Conservation (phyloP, 2,888 invertebrate species). For the Steinernema scapterisci region DNA sequence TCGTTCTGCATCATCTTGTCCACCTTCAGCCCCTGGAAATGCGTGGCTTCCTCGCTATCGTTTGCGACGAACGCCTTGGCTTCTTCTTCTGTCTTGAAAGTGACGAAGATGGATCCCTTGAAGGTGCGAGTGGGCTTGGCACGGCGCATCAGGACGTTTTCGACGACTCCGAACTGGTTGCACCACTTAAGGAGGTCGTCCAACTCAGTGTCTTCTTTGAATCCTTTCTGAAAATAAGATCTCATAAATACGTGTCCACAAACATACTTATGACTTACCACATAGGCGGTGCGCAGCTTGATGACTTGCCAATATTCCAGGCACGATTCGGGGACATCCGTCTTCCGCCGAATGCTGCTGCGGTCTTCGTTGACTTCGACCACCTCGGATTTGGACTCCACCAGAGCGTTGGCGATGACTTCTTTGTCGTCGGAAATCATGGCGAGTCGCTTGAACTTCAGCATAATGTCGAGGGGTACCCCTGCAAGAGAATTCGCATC, state of each 20-base stretch:
- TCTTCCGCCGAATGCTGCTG: slow-evolving; percentile 78
- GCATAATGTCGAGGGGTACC: slow-evolving; percentile 82
- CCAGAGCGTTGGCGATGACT: slow-evolving; percentile 78
- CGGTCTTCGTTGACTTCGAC: slow-evolving; percentile 73
- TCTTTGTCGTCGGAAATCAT: slow-evolving; percentile 75
- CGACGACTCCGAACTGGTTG: slow-evolving; percentile 75
- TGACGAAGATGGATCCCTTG: slow-evolving; percentile 87
- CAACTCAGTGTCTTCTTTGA: slow-evolving; percentile 72
- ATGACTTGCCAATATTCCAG: slow-evolving; percentile 82
- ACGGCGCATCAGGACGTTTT: slow-evolving; percentile 73
- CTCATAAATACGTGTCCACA: no score
- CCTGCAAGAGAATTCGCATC: slow-evolving; percentile 69
- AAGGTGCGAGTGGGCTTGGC: slow-evolving; percentile 66
- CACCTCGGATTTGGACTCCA: slow-evolving; percentile 76
- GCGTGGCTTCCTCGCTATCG: slow-evolving; percentile 75
- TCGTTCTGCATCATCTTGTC: slow-evolving; percentile 63
- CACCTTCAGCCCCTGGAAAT: slow-evolving; percentile 72
- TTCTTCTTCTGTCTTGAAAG: slow-evolving; percentile 81
- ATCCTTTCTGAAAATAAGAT: no score
- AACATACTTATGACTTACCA: slow-evolving; percentile 63
- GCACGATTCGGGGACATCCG: slow-evolving; percentile 81
- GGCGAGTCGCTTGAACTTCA: slow-evolving; percentile 84
- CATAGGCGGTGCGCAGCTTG: slow-evolving; percentile 80
- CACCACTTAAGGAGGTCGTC: slow-evolving; percentile 79
- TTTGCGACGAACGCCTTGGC: slow-evolving; percentile 79